These are phyloP conservation scores for Cryptophagus acutangulus DNA, from an alignment of 2,888 invertebrate species.

Conservation along the genomic window DNA sequence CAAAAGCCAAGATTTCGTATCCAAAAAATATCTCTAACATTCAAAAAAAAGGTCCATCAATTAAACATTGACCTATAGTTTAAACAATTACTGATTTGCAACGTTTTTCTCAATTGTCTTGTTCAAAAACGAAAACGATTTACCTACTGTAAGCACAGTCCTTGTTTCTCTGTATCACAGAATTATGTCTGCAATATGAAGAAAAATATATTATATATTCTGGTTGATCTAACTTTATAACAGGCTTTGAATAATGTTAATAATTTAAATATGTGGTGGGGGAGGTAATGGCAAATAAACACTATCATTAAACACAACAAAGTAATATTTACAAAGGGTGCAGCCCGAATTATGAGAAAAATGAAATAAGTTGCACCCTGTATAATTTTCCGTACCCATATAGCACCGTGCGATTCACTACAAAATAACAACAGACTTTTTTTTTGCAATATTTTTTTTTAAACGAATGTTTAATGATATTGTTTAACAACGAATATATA, in stretches of 20 bases:
- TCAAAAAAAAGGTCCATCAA: no score
- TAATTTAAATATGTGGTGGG: no score
- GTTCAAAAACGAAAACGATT: neutral
- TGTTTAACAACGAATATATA: conserved; percentile 14
- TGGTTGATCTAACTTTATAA: no score
- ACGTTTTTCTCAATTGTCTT: neutral
- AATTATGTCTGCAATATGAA: conserved; percentile 43
- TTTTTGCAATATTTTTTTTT: neutral
- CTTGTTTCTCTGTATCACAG: conserved; percentile 51
- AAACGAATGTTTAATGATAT: conserved; percentile 26
- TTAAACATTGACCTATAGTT: neutral
- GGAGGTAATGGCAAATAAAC: neutral
- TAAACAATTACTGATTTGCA: neutral
- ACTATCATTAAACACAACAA: conserved; percentile 7
- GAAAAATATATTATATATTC: no score
- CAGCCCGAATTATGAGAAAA: no score
- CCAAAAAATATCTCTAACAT: no score
- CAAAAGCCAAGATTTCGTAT: no score
- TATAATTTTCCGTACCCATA: neutral
- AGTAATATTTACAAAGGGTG: neutral
- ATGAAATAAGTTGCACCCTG: neutral
- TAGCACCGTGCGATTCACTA: conserved; percentile 3
- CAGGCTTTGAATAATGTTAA: no score
- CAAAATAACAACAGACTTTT: neutral
- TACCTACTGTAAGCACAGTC: conserved; percentile 43